A percentile compares a stretch with the other conserved stretches of the same genome.
Conservation (phyloP, 2,113 vertebrate species). For the Sinocyclocheilus rhinocerous region DNA sequence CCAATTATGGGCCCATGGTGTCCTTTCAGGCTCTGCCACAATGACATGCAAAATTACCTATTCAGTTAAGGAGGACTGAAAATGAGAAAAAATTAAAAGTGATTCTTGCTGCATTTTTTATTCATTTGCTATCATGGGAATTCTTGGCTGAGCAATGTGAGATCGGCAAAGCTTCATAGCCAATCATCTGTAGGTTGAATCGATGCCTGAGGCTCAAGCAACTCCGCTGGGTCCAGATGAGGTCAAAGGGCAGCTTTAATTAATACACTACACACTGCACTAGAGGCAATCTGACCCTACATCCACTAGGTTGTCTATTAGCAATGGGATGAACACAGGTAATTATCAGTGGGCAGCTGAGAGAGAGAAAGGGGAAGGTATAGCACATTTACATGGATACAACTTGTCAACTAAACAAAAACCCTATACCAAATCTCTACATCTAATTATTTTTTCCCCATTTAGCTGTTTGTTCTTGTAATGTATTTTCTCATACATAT, state of each 20-base stretch:
- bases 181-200: conserved; percentile 12
- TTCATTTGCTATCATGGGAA: neutral
- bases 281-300: conserved; percentile 24
- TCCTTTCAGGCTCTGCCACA: conserved; percentile 32
- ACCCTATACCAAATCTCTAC: neutral
- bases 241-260: conserved; percentile 46
- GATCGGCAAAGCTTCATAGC: neutral
- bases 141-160: neutral
- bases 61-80: neutral
- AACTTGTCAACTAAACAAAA: neutral
- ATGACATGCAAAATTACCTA: conserved; percentile 26
- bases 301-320: conserved; percentile 3
- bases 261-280: conserved; percentile 33
- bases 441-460: neutral
- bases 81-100: neutral
- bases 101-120: conserved; percentile 13
- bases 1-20: conserved; percentile 6
- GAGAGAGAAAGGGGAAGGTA: neutral
- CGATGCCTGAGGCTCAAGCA: conserved; percentile 24
- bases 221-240: conserved; percentile 23
- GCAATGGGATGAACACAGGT: neutral
- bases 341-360: neutral
- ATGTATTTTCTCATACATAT: neutral
- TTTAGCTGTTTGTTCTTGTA: neutral
- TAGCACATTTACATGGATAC: neutral